Percentiles rank a stretch among this genome's conserved stretches.
Evolutionary conservation across 1,140 invertebrate genomes (phyloP).

Genomic region (Sarcophaga peregrina): DNA sequence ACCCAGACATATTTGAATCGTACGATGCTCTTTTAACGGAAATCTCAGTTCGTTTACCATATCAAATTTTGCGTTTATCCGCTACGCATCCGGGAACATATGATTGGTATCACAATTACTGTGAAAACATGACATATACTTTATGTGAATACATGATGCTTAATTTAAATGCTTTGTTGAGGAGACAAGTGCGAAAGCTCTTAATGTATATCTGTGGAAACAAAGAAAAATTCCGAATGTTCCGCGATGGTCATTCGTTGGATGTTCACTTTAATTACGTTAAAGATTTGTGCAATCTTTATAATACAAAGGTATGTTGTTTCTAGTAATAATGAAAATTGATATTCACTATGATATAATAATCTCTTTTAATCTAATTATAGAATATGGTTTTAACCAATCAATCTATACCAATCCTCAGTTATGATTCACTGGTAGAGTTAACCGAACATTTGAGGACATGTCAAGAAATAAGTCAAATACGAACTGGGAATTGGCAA

Average conservation of each 20-base stretch:
- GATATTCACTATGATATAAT: neutral
- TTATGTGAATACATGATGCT: slow-evolving; percentile 98
- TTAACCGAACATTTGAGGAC: slow-evolving; percentile 95
- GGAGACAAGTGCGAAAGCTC: slow-evolving; percentile 88
- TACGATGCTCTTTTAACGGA: slow-evolving; percentile 94
- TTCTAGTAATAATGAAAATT: neutral
- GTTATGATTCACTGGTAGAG: slow-evolving; percentile 91
- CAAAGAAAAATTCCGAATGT: slow-evolving; percentile 93
- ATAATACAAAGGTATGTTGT: slow-evolving; percentile 66
- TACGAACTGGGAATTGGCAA: slow-evolving; percentile 95
- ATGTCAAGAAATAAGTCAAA: slow-evolving; percentile 91
- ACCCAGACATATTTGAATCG: slow-evolving; percentile 93
- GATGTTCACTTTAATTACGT: slow-evolving; percentile 82
- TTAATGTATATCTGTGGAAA: slow-evolving; percentile 93
- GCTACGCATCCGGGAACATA: slow-evolving; percentile 68
- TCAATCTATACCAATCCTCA: slow-evolving; percentile 70
- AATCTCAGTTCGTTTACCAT: slow-evolving; percentile 92
- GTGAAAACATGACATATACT: slow-evolving; percentile 84
- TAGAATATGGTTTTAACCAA: slow-evolving; percentile 64
- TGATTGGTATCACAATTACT: slow-evolving; percentile 84
- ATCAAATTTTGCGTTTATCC: slow-evolving; percentile 88
- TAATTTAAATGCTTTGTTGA: slow-evolving; percentile 80
- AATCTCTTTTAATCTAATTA: neutral
- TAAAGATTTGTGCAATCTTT: slow-evolving; percentile 65
- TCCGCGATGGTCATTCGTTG: slow-evolving; percentile 91